A percentile compares a stretch with the other conserved stretches of the same genome.
phyloP scores from a whole-genome alignment of 2,888 invertebrate species.

The Entomobrya multifasciata region DNA sequence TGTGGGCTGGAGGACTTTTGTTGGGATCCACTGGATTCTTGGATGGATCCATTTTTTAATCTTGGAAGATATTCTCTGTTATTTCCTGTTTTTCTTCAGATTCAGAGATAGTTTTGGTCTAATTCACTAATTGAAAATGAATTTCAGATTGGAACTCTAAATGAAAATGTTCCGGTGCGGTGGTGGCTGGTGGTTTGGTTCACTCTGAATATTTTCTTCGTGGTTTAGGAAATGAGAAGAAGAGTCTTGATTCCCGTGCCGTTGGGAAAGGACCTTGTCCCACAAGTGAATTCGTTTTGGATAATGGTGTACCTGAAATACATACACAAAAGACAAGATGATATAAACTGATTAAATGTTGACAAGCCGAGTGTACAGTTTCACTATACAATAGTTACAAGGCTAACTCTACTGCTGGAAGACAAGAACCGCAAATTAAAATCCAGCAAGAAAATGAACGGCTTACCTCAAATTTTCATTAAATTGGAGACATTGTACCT shows the following conservation, averaged over 20 bases:
- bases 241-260: constrained; percentile 60
- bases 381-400: no score
- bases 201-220: constrained; percentile 52
- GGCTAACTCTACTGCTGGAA: no score
- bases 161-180: no score
- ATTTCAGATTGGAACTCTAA: no score
- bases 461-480: not conserved
- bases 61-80: not conserved
- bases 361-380: no score
- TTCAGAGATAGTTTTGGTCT: no score
- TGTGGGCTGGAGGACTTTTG: constrained; percentile 50
- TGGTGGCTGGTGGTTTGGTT: constrained; percentile 6
- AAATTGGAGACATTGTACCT: no score
- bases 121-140: no score
- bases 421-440: not conserved
- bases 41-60: constrained; percentile 76
- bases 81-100: no score
- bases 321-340: no score
- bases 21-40: constrained; percentile 75
- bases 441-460: not conserved
- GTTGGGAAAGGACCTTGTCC: constrained; percentile 68
- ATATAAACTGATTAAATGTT: not conserved
- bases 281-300: constrained; percentile 64
- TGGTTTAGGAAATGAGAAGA: constrained; percentile 66
- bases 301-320: constrained; percentile 48